These are phyloP conservation scores for Drosophila ogumai DNA, from an alignment of 1,140 invertebrate genomes.

Conservation along the genomic window DNA sequence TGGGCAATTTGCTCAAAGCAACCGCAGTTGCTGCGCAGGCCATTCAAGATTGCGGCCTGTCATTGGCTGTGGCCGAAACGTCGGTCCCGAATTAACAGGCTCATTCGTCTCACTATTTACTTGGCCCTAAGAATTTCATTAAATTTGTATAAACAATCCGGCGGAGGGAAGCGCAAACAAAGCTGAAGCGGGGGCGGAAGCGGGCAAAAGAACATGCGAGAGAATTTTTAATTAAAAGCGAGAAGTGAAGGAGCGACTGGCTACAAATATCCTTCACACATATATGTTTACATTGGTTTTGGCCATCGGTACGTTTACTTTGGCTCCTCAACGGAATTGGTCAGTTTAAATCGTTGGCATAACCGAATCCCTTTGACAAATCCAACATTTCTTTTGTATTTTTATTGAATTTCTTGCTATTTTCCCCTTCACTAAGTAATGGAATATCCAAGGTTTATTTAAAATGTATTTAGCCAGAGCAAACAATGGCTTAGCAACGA, in stretches of 20 bases:
- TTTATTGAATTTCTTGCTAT: conserved; percentile 22
- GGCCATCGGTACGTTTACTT: conserved; percentile 51
- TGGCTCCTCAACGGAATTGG: conserved; percentile 59
- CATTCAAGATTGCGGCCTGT: conserved; percentile 30
- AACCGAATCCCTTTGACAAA: conserved; percentile 24
- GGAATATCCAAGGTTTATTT: conserved; percentile 1
- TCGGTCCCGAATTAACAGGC: conserved; percentile 29
- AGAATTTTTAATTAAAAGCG: conserved; percentile 73
- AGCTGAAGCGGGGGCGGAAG: conserved; percentile 15
- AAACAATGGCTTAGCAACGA: conserved; percentile 6
- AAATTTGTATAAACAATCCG: conserved; percentile 50
- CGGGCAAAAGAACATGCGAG: conserved; percentile 35
- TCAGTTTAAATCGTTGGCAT: conserved; percentile 47
- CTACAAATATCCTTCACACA: conserved; percentile 13
- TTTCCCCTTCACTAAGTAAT: conserved; percentile 1
- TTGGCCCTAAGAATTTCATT: conserved; percentile 59
- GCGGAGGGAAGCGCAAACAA: conserved; percentile 35
- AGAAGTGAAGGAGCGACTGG: neutral
- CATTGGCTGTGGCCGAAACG: conserved; percentile 19
- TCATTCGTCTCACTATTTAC: conserved; percentile 51
- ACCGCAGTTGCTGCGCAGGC: conserved; percentile 52
- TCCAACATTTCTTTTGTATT: neutral
- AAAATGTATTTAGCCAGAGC: conserved; percentile 10
- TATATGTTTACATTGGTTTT: conserved; percentile 39
- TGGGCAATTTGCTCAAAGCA: conserved; percentile 61